Base-by-base conservation (phyloP, 2,113 vertebrate species). In the Cyphomyrus discorhynchus region DNA sequence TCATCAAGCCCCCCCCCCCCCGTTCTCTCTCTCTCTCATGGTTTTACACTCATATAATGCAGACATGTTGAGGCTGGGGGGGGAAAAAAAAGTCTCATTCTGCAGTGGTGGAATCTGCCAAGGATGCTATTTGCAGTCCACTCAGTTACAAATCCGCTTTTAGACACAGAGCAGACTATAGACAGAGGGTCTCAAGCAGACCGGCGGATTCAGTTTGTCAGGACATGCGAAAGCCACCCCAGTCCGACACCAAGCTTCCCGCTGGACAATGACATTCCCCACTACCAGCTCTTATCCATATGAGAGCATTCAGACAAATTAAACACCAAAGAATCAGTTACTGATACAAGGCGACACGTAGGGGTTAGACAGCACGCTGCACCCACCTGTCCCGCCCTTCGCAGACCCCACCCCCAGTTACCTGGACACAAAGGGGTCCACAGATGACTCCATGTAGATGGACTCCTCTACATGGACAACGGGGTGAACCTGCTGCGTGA, bases 381-480 rank as follows among this genome's bases (percentile, higher is more conserved):
- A 6, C 35, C 35, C 35, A 17, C 74, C 74, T 8, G 5, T 31
- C 39, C 87, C 53, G 0, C 88, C 31, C 70, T 49, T n/a, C 5
- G 10, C 91, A n/a, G 70, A 52, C 45, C 90, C 90, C 89, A 13
- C 24, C 13, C 88, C 90, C 77, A 52, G 95, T 98, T 98, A 98
- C 97, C 98, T 99, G 96, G 93, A 94, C 86, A 94, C 93, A 93
- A 94, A 94, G 90, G 94, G 96, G 91, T 95, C 95, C 86, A 94
- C 95, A 89, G 96, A 97, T 91, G 96, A 96, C 96, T 96, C 96
- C 97, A 97, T 96, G 97, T 96, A 97, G 97, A 97, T 93, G 92
- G 97, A 97, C 95, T 97, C 95, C 96, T 97, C 97, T 92, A 97
- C 91, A 91, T 89, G 96, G 96, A 91, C 92, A 95, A 97, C 90